Evolutionary conservation across 2,888 invertebrate species (phyloP).

Genomic region (Hymenopus coronatus): DNA sequence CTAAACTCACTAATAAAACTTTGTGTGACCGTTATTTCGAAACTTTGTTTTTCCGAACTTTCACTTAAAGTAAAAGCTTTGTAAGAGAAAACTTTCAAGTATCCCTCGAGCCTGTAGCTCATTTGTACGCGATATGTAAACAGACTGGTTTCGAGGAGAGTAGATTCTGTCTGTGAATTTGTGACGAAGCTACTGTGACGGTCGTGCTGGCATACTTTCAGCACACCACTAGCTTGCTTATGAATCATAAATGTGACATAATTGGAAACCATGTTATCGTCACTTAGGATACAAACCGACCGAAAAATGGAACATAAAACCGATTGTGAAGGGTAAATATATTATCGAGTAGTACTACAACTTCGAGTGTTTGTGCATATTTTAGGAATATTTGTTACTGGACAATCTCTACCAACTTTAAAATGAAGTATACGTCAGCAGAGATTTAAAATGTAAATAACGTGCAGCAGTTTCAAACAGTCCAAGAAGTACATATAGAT

Average conservation of each 20-base stretch:
- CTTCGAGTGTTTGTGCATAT: not conserved
- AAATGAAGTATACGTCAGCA: too few species aligned
- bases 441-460: too few species aligned
- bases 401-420: too few species aligned
- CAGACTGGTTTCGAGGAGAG: not conserved
- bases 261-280: not conserved
- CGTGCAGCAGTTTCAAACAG: too few species aligned
- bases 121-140: too few species aligned
- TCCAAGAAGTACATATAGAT: too few species aligned
- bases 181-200: not conserved
- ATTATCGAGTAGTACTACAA: not conserved
- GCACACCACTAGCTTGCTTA: not conserved
- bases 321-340: not conserved
- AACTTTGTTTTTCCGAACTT: too few species aligned
- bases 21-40: too few species aligned
- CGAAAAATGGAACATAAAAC: not conserved
- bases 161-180: not conserved
- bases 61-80: too few species aligned
- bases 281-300: not conserved
- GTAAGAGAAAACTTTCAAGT: too few species aligned
- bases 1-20: too few species aligned
- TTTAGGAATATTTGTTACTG: not conserved
- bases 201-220: not conserved
- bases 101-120: too few species aligned
- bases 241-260: not conserved